Evolutionary conservation across 1,140 invertebrate species (phyloP), one percentile per base, ranked within the genome.

Genomic region (Cherax destructor): DNA sequence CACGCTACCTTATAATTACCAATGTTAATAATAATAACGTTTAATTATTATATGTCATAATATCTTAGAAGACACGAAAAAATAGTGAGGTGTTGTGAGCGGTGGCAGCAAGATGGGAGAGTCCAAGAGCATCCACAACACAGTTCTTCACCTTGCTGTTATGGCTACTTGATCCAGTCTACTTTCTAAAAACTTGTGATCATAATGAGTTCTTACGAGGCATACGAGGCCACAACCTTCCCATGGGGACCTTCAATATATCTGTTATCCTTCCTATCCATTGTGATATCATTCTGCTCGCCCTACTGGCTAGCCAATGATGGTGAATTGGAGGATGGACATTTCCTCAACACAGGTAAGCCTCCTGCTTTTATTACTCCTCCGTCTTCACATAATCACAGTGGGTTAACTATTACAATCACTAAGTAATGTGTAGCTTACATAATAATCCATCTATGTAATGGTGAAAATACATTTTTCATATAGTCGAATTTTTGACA

Each of bases 241-340:
- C 92, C 92, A 5, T 93, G 92, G 92, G 91, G 92, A 18, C 83
- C 86, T 10, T 77, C 79, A 21, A 76, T 94, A 93, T 94, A 97
- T 83, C 94, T 95, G 50, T 92, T 96, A 76, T 96, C 96, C 41
- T 97, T 97, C 94, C 91, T 97, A 92, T 96, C 97, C 90, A 96
- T 98, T 92, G 94, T 99, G 7, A 96, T 99, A 88, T 96, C 98
- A 4, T 99, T 99, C 95, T 97, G 97, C 86, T 98, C 98, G 93
- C 98, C 98, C 49, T 97, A 97, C 94, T 99, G 98, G 98, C 95
- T 99, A 47, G 97, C 97, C 93, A 97, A 97, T 21, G 97, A 98
- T 95, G 97, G 97, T 4, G 96, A 97, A 95, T 94, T 98, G 30
- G 95, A 95, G 91, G 95, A 97, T 93, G 97, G 97, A 21, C 96